Percentiles rank a stretch among this genome's conserved stretches.
phyloP scores from a whole-genome alignment of 2,113 vertebrate genomes.

The Upupa epops region DNA sequence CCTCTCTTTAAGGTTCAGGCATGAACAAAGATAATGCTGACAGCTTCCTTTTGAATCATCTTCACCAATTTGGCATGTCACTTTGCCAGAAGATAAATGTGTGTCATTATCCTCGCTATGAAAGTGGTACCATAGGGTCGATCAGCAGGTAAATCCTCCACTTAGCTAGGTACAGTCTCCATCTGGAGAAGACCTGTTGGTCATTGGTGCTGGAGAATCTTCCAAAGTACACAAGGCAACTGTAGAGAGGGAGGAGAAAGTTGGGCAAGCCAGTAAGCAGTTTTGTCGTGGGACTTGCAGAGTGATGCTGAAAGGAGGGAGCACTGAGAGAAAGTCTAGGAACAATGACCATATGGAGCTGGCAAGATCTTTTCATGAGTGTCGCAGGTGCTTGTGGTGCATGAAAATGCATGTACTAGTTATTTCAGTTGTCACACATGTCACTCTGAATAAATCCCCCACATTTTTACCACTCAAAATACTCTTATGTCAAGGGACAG shows the following conservation, averaged over 20 bases:
- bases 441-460: not conserved
- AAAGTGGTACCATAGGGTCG: not conserved
- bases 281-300: not conserved
- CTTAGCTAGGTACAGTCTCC: not conserved
- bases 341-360: not conserved
- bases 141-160: not conserved
- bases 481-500: not conserved
- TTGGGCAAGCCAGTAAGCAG: not conserved
- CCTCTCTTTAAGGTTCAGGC: conserved; percentile 30
- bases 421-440: not conserved
- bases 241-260: not conserved
- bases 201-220: not conserved
- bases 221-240: not conserved
- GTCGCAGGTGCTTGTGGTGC: rapidly evolving
- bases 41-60: conserved; percentile 17
- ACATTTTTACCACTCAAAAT: not conserved
- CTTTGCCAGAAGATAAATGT: not conserved
- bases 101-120: not conserved
- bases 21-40: conserved; percentile 23
- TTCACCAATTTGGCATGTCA: not conserved
- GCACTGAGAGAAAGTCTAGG: not conserved
- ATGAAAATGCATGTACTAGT: not conserved
- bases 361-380: not conserved
- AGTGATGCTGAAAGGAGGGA: not conserved
- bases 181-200: not conserved